Base-by-base conservation (phyloP, 1,140 invertebrate genomes). In the Drosophila nannoptera region DNA sequence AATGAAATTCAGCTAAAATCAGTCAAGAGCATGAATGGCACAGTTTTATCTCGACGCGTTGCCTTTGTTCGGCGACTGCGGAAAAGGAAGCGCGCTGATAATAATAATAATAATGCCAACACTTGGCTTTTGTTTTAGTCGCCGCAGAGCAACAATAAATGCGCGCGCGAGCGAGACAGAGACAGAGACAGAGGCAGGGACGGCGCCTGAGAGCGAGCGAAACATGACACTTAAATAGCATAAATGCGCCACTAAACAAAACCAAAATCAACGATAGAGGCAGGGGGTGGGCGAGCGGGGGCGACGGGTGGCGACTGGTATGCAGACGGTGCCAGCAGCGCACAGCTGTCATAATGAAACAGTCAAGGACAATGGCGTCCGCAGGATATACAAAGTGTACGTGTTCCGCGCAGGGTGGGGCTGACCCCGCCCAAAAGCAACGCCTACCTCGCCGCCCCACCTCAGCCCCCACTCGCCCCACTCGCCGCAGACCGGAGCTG, bases 241-340 rank as follows among this genome's bases (percentile, higher is more conserved):
- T 78, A 81, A 81, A 81, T 77, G 81, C 81, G 81, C 81, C 78
- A 86, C 82, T 86, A 81, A 86, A 87, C 81, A 86, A 86, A 81
- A 86, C 84, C 77, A 71, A 84, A 84, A 86, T 81, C 74, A 77
- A 74, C 70, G 73, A 81, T 81, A 76, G 71, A 38, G 48, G 61
- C 29, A 46, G 8, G 40, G 53, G 42, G 49, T 36, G 9, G 36
- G 63, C 22, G 53, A 35, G 16, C 36, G 33, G 40, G 36, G 4
- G 12, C 5, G 29, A 54, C 22, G 31, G 31, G 6, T 4, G n/a
- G 12, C 0, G 4, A 43, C 40, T 43, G 40, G 31, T 22, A 11
- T 8, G 33, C 59, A 64, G 67, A 64, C 67, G 64, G 62, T 49
- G 42, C 42, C 56, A 59, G 56, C 56, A 59, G 56, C 56, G 56